Conservation (phyloP, 2,797 vertebrate species). For the Phrynocephalus forsythii region DNA sequence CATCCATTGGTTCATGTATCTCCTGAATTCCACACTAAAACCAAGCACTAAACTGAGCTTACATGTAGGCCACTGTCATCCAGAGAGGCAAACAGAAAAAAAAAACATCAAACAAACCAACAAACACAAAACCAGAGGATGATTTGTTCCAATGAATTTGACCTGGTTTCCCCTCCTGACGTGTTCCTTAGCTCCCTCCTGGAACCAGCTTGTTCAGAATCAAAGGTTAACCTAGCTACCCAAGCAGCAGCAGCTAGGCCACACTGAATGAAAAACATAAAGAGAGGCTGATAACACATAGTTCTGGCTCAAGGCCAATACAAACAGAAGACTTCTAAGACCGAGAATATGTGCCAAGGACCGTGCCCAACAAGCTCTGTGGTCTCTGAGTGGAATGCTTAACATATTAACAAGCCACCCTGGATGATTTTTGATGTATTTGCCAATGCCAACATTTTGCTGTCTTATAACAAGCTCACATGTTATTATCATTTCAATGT, state of each 20-base stretch:
- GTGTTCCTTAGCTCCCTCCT: not conserved
- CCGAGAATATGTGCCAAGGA: slow-evolving; percentile 28
- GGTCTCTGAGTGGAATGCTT: not conserved
- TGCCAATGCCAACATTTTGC: not conserved
- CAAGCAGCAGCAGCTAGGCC: slow-evolving; percentile 2
- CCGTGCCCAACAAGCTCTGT: not conserved
- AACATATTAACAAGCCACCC: not conserved
- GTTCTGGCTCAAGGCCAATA: not conserved
- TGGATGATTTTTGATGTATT: not conserved
- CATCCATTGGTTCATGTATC: not conserved
- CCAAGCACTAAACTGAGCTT: not conserved
- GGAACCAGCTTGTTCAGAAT: not conserved
- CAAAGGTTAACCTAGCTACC: not conserved
- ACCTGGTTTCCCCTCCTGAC: not conserved
- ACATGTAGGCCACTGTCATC: not conserved
- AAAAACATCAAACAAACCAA: too few species aligned
- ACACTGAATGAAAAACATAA: not conserved
- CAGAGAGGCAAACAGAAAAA: too few species aligned
- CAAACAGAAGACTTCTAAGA: not conserved
- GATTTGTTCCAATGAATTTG: not conserved
- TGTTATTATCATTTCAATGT: slow-evolving; percentile 4
- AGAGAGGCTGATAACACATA: not conserved
- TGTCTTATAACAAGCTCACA: not conserved
- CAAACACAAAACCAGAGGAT: not conserved
- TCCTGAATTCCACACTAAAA: not conserved